A percentile compares a stretch with the other conserved stretches of the same genome.
phyloP scores from a whole-genome alignment of 2,888 invertebrate species.

The Drosophila robusta region DNA sequence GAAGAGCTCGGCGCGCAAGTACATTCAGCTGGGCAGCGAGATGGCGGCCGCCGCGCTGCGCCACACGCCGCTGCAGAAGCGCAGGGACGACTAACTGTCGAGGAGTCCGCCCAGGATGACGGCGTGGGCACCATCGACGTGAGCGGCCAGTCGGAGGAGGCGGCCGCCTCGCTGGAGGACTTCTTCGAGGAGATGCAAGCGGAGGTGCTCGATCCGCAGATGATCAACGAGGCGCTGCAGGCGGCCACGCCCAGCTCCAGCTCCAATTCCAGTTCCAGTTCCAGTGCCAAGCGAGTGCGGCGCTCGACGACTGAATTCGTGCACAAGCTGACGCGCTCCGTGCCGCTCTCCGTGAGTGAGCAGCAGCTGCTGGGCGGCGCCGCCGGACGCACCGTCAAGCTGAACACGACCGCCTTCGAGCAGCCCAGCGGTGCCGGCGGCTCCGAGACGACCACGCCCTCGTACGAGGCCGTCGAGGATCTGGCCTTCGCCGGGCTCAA shows the following conservation, averaged over 20 bases:
- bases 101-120: constrained; percentile 52
- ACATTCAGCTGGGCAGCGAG: constrained; percentile 65
- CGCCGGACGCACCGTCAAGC: constrained; percentile 67
- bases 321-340: constrained; percentile 81
- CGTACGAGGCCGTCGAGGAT: constrained; percentile 81
- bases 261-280: no score
- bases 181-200: constrained; percentile 77
- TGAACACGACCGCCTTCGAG: constrained; percentile 82
- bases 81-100: constrained; percentile 61
- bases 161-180: constrained; percentile 68
- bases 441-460: constrained; percentile 26
- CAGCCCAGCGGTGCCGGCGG: constrained; percentile 52
- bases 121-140: constrained; percentile 64
- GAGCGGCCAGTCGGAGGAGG: constrained; percentile 16
- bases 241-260: constrained; percentile 10
- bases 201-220: constrained; percentile 77
- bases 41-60: constrained; percentile 46
- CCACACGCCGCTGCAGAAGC: constrained; percentile 44
- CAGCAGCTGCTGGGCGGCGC: constrained; percentile 64
- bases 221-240: constrained; percentile 80
- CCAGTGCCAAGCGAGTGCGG: constrained; percentile 44
- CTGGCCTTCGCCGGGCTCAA: constrained; percentile 83
- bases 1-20: constrained; percentile 85
- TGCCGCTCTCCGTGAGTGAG: constrained; percentile 71
- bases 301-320: constrained; percentile 75